Conservation (phyloP, 92 coral and sea anemone genomes). For the Paragorgia papillata region DNA sequence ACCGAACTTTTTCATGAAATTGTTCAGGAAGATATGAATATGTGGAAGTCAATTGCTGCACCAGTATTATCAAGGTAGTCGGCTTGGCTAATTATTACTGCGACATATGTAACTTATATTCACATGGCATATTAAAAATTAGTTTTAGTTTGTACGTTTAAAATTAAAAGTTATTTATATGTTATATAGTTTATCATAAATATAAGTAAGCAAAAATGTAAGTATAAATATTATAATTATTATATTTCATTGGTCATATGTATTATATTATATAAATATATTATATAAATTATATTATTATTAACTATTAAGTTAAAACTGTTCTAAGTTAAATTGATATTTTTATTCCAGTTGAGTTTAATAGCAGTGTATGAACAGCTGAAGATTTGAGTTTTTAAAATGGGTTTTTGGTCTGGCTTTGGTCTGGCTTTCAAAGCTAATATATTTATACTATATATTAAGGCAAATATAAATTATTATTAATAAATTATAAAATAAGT, state of each 20-base stretch:
- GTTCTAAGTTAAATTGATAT: too few species aligned
- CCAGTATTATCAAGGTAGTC: not conserved
- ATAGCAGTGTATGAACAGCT: too few species aligned
- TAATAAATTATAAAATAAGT: too few species aligned
- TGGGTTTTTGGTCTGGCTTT: too few species aligned
- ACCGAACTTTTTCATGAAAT: slow-evolving; percentile 34
- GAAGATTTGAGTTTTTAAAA: too few species aligned
- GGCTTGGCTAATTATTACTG: not conserved
- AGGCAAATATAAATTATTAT: too few species aligned
- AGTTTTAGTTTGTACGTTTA: too few species aligned
- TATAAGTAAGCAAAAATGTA: not conserved
- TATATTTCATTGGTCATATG: not conserved
- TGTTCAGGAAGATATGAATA: slow-evolving; percentile 39
- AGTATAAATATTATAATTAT: not conserved
- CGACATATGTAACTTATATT: not conserved
- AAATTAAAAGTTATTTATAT: too few species aligned
- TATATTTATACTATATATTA: too few species aligned
- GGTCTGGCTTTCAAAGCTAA: too few species aligned
- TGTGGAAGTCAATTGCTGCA: slow-evolving; percentile 28
- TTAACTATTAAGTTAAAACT: too few species aligned
- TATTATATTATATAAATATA: not conserved
- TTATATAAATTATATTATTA: not conserved
- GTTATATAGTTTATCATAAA: not conserved
- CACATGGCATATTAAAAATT: not conserved
- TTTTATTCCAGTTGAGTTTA: too few species aligned